Conservation (phyloP, 2,113 vertebrate species). For the Rhinogobius similis region DNA sequence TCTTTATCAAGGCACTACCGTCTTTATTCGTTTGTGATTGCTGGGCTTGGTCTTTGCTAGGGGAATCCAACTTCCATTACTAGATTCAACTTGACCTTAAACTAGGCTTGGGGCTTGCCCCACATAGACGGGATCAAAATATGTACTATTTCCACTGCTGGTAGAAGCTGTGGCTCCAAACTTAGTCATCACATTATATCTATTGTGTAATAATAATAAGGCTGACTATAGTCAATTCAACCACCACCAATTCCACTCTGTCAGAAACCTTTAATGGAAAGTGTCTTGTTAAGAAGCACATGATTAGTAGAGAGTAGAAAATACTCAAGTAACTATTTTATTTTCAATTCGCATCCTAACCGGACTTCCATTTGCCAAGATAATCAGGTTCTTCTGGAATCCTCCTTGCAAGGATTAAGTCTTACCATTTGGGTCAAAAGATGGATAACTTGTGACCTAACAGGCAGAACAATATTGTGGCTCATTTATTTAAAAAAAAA, state of each 20-base stretch:
- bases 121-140: not conserved
- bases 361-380: conserved; percentile 33
- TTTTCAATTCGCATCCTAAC: conserved; percentile 9
- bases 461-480: conserved; percentile 19
- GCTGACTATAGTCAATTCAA: not conserved
- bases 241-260: not conserved
- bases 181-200: not conserved
- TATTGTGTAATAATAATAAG: not conserved
- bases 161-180: not conserved
- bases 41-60: not conserved
- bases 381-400: conserved; percentile 29
- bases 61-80: not conserved
- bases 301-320: not conserved
- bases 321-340: not conserved
- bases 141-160: not conserved
- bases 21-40: not conserved
- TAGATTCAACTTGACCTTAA: conserved; percentile 1
- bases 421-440: conserved; percentile 39
- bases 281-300: not conserved
- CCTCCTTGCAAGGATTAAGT: conserved; percentile 37
- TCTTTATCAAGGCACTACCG: conserved; percentile 23
- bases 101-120: not conserved
- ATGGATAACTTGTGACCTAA: conserved; percentile 19
- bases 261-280: not conserved
- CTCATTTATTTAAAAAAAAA: not conserved